phyloP scores from a whole-genome alignment of 1,140 invertebrate genomes.

The Temnothorax nylanderi region DNA sequence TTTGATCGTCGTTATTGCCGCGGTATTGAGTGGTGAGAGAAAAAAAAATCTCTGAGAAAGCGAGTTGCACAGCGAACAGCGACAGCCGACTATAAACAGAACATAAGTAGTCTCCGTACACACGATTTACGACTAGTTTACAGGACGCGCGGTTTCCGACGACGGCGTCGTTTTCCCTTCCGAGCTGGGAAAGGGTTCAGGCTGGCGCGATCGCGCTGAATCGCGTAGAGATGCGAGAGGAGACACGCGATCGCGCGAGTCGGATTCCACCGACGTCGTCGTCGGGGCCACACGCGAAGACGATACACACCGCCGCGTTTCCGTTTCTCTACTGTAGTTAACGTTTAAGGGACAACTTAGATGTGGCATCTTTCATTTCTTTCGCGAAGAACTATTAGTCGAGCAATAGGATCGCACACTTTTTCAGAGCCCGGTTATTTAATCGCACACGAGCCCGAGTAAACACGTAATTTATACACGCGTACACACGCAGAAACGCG shows the following conservation, averaged over 20 bases:
- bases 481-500: not conserved
- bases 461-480: not conserved
- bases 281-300: not conserved
- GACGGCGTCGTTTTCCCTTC: constrained; percentile 1
- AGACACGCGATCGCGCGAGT: not conserved
- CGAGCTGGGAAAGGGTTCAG: not conserved
- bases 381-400: constrained; percentile 70
- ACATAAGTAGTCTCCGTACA: constrained; percentile 68
- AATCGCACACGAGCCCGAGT: constrained; percentile 66
- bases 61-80: constrained; percentile 40
- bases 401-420: constrained; percentile 71
- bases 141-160: constrained; percentile 57
- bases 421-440: constrained; percentile 70
- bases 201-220: not conserved
- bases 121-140: constrained; percentile 72
- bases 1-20: constrained; percentile 57
- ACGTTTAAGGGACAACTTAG: constrained; percentile 60
- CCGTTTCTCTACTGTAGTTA: constrained; percentile 60
- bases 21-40: constrained; percentile 46
- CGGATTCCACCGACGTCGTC: constrained; percentile 16
- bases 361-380: constrained; percentile 69
- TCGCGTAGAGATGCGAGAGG: not conserved
- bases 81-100: constrained; percentile 61
- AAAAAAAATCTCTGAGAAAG: constrained; percentile 25
- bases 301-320: constrained; percentile 47